Evolutionary conservation across 1,140 invertebrate species (phyloP).

Genomic region (Diachasmimorpha longicaudata): DNA sequence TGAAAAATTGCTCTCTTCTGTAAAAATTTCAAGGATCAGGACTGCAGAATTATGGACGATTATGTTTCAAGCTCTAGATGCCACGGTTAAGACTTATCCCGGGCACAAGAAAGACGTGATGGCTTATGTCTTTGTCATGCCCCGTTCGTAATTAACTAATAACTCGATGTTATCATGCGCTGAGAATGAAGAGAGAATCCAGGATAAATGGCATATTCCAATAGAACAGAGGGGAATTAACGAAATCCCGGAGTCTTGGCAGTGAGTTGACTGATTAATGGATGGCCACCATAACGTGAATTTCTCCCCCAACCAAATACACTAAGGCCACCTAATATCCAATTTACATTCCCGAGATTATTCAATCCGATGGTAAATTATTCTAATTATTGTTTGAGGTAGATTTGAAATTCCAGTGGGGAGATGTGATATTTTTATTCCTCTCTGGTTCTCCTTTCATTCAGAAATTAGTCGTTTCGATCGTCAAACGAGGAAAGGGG

Average conservation of each 20-base stretch:
- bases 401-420: not conserved
- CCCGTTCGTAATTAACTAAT: not conserved
- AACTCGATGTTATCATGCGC: not conserved
- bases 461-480: not conserved
- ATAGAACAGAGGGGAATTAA: not conserved
- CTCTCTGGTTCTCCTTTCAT: not conserved
- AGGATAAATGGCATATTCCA: not conserved
- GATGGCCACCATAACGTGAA: not conserved
- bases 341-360: not conserved
- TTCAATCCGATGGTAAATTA: not conserved
- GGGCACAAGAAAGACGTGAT: not conserved
- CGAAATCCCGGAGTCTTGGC: not conserved
- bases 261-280: not conserved
- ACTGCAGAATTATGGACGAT: not conserved
- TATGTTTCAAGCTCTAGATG: not conserved
- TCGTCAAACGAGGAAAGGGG: not conserved
- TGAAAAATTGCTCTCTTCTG: not conserved
- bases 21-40: not conserved
- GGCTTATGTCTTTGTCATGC: not conserved
- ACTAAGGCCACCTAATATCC: not conserved
- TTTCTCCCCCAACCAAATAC: not conserved
- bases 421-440: not conserved
- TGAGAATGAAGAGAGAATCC: not conserved
- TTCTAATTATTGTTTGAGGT: not conserved
- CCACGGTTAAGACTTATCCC: no score